A percentile compares a stretch with the other conserved stretches of the same genome.
These are phyloP conservation scores for Sclerodermus sp. DNA, from an alignment of 2,888 invertebrate species.

Conservation along the genomic window DNA sequence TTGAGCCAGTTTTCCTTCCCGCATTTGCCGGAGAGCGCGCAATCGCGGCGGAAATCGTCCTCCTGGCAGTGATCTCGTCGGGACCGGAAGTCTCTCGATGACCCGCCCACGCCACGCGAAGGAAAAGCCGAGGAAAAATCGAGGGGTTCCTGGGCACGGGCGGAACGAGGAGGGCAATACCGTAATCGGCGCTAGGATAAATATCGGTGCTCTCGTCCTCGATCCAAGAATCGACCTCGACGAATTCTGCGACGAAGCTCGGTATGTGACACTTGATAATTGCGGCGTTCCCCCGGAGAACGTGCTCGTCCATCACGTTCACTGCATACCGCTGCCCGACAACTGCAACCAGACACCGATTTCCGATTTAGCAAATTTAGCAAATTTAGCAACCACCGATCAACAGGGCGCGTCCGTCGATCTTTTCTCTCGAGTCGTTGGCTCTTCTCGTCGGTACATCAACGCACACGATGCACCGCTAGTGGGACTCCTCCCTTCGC, in stretches of 20 bases:
- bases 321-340: constrained; percentile 87
- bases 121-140: too few species aligned
- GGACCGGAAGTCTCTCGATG: too few species aligned
- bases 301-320: constrained; percentile 91
- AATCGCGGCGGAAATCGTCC: too few species aligned
- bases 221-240: constrained; percentile 82
- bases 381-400: too few species aligned
- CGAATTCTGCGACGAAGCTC: constrained; percentile 90
- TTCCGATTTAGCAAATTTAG: constrained; percentile 29
- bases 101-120: too few species aligned
- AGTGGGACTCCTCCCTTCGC: too few species aligned
- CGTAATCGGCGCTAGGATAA: constrained; percentile 61
- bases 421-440: too few species aligned
- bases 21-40: background rate
- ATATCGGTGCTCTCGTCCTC: constrained; percentile 74
- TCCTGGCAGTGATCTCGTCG: too few species aligned
- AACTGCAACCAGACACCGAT: constrained; percentile 69
- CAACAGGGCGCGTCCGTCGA: background rate
- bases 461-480: too few species aligned
- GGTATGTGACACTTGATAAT: constrained; percentile 92
- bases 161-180: constrained; percentile 40
- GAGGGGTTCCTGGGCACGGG: too few species aligned
- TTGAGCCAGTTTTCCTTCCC: constrained; percentile 20
- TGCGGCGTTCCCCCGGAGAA: constrained; percentile 86
- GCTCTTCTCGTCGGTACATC: too few species aligned